Evolutionary conservation across 2,113 vertebrate genomes (phyloP), one percentile per base, ranked within the genome.

Genomic region (Dipodomys stephensi): DNA sequence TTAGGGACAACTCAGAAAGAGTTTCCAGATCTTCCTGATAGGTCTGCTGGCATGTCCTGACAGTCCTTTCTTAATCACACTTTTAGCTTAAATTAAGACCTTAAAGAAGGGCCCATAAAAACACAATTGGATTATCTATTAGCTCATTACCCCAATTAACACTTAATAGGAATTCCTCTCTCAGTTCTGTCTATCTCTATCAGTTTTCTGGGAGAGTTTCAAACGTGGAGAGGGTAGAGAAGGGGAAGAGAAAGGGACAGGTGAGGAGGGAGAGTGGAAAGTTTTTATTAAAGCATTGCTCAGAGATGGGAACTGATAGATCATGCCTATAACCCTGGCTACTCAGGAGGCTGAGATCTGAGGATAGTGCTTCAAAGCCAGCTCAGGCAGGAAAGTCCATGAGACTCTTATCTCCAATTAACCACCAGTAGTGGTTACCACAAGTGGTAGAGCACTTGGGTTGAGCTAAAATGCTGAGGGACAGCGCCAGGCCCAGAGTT

Each of bases 111-210:
- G 62, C 35, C 57, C 20, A 78, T 92, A 90, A 90, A 97, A 88
- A 46, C 92, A 84, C 69, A 95, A 74, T 92, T 94, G 20, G 81
- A 84, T 95, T 91, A 92, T 90, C 83, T 92, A 78, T 91, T 82
- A 67, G 92, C 90, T 96, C 81, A 74, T 95, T 91, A 84, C 83
- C 80, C 87, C 87, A 95, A 49, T 95, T 92, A 95, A 92, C 44
- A 82, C 77, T 25, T 53, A 72, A 73, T 80, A 57, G 3, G n/a
- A 93, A 89, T 87, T 87, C 60, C 77, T 85, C 83, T 95, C 69
- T 30, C 44, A 65, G 92, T n/a, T 22, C 74, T 78, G 30, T 46
- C 62, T 85, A 13, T 80, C 23, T 94, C 62, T 77, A 49, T 27
- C 39, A n/a, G 3, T 73, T 85, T 85, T 9, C 13, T 4, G 57